These are phyloP conservation scores for Geopemphigus sp. DNA, from an alignment of 1,140 invertebrate genomes.

Conservation along the genomic window DNA sequence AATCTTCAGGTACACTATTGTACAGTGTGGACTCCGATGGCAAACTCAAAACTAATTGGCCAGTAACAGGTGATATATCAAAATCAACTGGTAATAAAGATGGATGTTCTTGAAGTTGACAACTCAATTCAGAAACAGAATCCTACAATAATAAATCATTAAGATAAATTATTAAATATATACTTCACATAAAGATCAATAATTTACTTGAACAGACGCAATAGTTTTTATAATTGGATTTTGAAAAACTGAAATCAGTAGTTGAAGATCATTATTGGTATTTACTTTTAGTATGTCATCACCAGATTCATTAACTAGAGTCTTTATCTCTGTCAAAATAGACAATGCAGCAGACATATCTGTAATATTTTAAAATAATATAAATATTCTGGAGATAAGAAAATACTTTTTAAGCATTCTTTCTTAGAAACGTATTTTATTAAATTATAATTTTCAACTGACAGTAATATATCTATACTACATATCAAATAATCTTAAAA, in stretches of 20 bases:
- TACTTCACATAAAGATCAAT: background rate
- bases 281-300: slow-evolving; percentile 70
- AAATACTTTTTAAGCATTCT: background rate
- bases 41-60: slow-evolving; percentile 63
- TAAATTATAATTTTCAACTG: background rate
- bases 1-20: slow-evolving; percentile 43
- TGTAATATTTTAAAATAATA: slow-evolving; percentile 50
- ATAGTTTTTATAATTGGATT: slow-evolving; percentile 90
- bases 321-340: slow-evolving; percentile 75
- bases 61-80: slow-evolving; percentile 73
- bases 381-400: background rate
- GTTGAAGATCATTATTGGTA: slow-evolving; percentile 80
- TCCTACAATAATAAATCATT: slow-evolving; percentile 60
- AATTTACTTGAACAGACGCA: slow-evolving; percentile 73
- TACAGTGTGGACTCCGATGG: slow-evolving; percentile 51
- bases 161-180: slow-evolving; percentile 2
- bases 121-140: slow-evolving; percentile 75
- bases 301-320: slow-evolving; percentile 69
- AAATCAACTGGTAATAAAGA: slow-evolving; percentile 89
- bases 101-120: slow-evolving; percentile 80
- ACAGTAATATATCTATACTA: background rate
- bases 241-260: slow-evolving; percentile 81
- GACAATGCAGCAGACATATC: slow-evolving; percentile 73
- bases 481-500: background rate
- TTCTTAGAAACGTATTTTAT: background rate